These are phyloP conservation scores for Drosophila kohkoa DNA, from an alignment of 1,140 invertebrate species.

Conservation along the genomic window DNA sequence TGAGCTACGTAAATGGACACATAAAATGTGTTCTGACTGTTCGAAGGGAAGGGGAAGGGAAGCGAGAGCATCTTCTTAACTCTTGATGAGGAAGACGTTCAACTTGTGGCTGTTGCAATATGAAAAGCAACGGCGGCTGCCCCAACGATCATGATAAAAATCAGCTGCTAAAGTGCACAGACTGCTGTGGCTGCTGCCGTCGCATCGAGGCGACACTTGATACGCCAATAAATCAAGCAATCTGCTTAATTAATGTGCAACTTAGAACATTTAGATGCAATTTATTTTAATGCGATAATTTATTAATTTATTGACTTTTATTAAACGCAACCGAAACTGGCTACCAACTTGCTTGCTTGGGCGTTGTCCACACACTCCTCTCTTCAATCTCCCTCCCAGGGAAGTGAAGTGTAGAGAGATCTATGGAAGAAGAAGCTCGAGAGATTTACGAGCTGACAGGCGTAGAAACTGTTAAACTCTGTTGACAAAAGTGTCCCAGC, in stretches of 20 bases:
- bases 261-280: constrained; percentile 85
- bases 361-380: constrained; percentile 22
- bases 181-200: constrained; percentile 13
- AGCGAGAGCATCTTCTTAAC: constrained; percentile 1
- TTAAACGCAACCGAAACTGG: constrained; percentile 51
- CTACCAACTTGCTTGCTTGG: constrained; percentile 21
- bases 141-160: constrained; percentile 62
- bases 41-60: background rate
- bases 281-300: constrained; percentile 85
- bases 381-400: background rate
- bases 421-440: background rate
- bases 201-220: constrained; percentile 74
- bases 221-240: constrained; percentile 85
- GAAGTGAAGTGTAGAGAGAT: constrained; percentile 46
- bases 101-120: constrained; percentile 40
- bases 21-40: constrained; percentile 68
- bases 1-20: constrained; percentile 80
- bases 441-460: constrained; percentile 83
- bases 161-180: constrained; percentile 61
- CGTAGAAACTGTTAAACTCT: constrained; percentile 83
- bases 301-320: constrained; percentile 85
- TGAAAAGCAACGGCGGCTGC: constrained; percentile 42
- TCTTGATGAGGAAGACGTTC: constrained; percentile 48
- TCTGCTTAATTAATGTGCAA: constrained; percentile 85
- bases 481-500: constrained; percentile 76